phyloP scores from a whole-genome alignment of 2,888 invertebrate genomes.

The Reticulitermes lucifugus region DNA sequence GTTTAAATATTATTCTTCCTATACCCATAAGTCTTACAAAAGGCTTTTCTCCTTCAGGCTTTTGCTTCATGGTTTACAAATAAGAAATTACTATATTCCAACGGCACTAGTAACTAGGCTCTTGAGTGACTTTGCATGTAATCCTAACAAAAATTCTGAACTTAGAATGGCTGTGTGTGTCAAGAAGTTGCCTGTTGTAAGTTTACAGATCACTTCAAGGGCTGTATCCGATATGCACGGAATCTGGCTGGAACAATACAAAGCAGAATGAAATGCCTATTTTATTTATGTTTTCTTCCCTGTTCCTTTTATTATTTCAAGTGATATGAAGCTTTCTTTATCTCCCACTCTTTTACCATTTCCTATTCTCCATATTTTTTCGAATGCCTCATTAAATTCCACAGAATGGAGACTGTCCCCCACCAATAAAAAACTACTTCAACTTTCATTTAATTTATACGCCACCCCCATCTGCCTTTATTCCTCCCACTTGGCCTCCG shows the following conservation, averaged over 20 bases:
- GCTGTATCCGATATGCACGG: background rate
- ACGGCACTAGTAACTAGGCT: too few relatives aligned
- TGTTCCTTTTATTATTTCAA: constrained; percentile 40
- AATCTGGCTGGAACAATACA: background rate
- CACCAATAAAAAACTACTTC: constrained; percentile 50
- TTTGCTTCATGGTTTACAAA: too few relatives aligned
- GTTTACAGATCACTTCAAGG: too few relatives aligned
- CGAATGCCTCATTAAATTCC: constrained; percentile 53
- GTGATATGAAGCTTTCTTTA: constrained; percentile 37
- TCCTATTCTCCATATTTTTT: constrained; percentile 36
- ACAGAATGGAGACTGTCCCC: constrained; percentile 47
- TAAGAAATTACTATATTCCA: too few relatives aligned
- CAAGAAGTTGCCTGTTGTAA: too few relatives aligned
- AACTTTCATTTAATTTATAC: constrained; percentile 45
- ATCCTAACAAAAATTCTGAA: too few relatives aligned
- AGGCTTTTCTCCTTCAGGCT: too few relatives aligned
- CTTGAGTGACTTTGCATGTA: too few relatives aligned
- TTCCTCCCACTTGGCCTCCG: background rate
- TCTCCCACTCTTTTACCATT: constrained; percentile 27
- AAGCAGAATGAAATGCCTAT: constrained; percentile 4
- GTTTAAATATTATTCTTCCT: too few relatives aligned
- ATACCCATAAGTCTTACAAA: too few relatives aligned
- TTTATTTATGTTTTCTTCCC: constrained; percentile 25
- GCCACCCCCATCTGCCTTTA: background rate
- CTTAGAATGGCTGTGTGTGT: too few relatives aligned